These are phyloP conservation scores for Myrmecobius fasciatus DNA, from an alignment of 2,113 vertebrate genomes.

Conservation along the genomic window DNA sequence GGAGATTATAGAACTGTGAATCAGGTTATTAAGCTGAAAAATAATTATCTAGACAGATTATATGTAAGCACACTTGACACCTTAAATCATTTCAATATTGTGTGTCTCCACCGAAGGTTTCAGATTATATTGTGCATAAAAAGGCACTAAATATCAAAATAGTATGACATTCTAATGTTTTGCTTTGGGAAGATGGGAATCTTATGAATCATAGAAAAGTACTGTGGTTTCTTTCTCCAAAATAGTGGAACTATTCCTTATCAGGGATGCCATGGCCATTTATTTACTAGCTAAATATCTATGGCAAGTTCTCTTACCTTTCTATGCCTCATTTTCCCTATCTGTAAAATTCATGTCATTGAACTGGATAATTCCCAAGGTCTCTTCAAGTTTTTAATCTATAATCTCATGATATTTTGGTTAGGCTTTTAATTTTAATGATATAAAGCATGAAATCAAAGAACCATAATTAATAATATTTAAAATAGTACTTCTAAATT, in stretches of 20 bases:
- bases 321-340: background rate
- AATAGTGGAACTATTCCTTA: background rate
- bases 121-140: background rate
- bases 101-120: background rate
- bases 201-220: background rate
- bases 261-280: rapidly evolving
- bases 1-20: background rate
- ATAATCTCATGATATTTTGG: background rate
- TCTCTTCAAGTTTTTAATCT: background rate
- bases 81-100: background rate
- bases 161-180: constrained; percentile 8
- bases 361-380: background rate
- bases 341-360: background rate
- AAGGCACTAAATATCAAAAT: constrained; percentile 18
- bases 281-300: background rate
- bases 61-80: background rate
- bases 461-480: too few relatives aligned
- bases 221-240: background rate
- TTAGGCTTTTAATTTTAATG: background rate
- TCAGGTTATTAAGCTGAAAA: background rate
- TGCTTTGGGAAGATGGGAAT: constrained; percentile 6
- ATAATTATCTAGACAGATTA: background rate
- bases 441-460: rapidly evolving
- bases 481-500: too few relatives aligned
- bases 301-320: background rate